These are phyloP conservation scores for Drosophila guanche DNA, from an alignment of 1,140 invertebrate species.

Conservation along the genomic window DNA sequence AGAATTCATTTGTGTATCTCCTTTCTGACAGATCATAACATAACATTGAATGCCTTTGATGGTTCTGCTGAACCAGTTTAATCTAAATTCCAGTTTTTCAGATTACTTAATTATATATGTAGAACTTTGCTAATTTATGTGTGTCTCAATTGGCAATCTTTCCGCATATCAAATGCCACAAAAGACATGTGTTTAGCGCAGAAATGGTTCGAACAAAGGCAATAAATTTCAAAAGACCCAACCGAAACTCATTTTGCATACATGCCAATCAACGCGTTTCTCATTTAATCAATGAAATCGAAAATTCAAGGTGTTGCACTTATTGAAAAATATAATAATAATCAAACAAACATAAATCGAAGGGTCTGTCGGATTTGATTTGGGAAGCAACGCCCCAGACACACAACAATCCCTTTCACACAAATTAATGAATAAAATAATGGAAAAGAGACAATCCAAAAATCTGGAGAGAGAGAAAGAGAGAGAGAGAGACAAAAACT, in stretches of 20 bases:
- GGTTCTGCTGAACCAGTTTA: slow-evolving; percentile 32
- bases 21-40: slow-evolving; percentile 48
- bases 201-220: slow-evolving; percentile 29
- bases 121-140: slow-evolving; percentile 46
- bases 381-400: slow-evolving; percentile 24
- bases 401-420: slow-evolving; percentile 48
- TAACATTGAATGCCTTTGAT: slow-evolving; percentile 36
- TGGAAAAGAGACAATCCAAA: slow-evolving; percentile 7
- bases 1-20: slow-evolving; percentile 30
- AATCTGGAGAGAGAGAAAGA: slow-evolving; percentile 9
- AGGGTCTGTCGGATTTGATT: slow-evolving; percentile 39
- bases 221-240: slow-evolving; percentile 23
- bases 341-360: slow-evolving; percentile 23
- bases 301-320: slow-evolving; percentile 27
- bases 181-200: slow-evolving; percentile 45
- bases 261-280: slow-evolving; percentile 34
- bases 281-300: slow-evolving; percentile 18
- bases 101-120: slow-evolving; percentile 64
- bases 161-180: slow-evolving; percentile 47
- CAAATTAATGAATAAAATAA: slow-evolving; percentile 48
- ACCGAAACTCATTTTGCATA: slow-evolving; percentile 14
- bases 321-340: slow-evolving; percentile 3
- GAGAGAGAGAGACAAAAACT: slow-evolving; percentile 37
- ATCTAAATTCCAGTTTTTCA: slow-evolving; percentile 29
- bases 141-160: slow-evolving; percentile 49